Evolutionary conservation across 2,113 vertebrate genomes (phyloP).

Genomic region (Phyllostomus discolor): DNA sequence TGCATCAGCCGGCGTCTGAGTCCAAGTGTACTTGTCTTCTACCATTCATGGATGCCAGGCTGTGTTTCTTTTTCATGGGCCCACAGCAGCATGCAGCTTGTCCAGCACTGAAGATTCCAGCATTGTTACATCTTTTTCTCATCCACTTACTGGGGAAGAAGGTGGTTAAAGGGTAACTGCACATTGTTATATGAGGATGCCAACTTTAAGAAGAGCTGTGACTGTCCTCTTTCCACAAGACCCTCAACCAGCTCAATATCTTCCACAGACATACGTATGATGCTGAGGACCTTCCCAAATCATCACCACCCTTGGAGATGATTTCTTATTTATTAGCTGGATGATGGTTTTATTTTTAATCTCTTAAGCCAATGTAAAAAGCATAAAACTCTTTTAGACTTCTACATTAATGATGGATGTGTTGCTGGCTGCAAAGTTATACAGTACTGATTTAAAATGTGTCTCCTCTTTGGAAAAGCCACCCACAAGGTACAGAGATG

Average conservation of each 20-base stretch:
- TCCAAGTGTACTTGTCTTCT: neutral
- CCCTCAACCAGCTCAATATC: neutral
- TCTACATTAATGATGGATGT: neutral
- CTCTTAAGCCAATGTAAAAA: conserved; percentile 41
- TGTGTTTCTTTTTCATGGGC: neutral
- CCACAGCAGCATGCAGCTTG: neutral
- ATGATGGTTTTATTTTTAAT: conserved; percentile 45
- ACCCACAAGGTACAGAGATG: neutral
- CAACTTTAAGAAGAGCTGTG: neutral
- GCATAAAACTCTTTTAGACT: conserved; percentile 13
- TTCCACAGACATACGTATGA: neutral
- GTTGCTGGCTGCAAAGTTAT: neutral
- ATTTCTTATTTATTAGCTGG: conserved; percentile 64
- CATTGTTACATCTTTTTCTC: neutral
- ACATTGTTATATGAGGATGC: neutral
- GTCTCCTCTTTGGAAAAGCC: neutral
- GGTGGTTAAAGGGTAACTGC: neutral
- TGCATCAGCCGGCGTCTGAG: rapidly evolving
- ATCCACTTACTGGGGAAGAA: neutral
- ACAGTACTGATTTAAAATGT: neutral
- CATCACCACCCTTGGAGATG: neutral
- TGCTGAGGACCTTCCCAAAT: neutral
- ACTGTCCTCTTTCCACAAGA: neutral
- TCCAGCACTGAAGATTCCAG: neutral
- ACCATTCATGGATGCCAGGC: neutral